Percentiles rank a stretch among this genome's conserved stretches.
Evolutionary conservation across 2,888 invertebrate genomes (phyloP).

Genomic region (Drosophila koepferae): DNA sequence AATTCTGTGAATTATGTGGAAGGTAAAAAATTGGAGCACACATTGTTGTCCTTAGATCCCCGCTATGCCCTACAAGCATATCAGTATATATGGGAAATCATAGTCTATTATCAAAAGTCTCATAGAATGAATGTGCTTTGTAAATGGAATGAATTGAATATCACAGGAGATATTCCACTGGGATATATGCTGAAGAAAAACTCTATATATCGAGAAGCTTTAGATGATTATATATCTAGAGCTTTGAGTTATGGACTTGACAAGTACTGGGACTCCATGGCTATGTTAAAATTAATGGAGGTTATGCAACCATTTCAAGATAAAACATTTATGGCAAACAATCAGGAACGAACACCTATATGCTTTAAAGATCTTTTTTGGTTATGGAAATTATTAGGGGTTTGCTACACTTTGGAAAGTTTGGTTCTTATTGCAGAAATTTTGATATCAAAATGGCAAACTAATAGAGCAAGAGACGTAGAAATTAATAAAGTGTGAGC

Average conservation of each 20-base stretch:
- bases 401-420: neutral
- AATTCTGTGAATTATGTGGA: neutral
- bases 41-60: neutral
- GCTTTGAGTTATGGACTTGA: neutral
- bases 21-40: fast-evolving
- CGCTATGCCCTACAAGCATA: constrained; percentile 6
- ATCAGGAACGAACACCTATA: neutral
- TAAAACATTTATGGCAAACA: neutral
- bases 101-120: constrained; percentile 1
- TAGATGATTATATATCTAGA: constrained; percentile 6
- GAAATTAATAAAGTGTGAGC: neutral
- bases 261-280: neutral
- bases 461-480: neutral
- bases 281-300: neutral
- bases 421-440: constrained; percentile 16
- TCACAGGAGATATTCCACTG: neutral
- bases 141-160: neutral
- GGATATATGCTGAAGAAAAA: constrained; percentile 5
- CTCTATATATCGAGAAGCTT: constrained; percentile 6
- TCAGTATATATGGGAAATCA: neutral
- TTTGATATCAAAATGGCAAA: neutral
- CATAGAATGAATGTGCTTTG: neutral
- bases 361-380: constrained; percentile 1
- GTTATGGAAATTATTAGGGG: constrained; percentile 16
- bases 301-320: neutral